A percentile compares a stretch with the other conserved stretches of the same genome.
Conservation (phyloP, 2,888 invertebrate genomes). For the Pandemis heparana region DNA sequence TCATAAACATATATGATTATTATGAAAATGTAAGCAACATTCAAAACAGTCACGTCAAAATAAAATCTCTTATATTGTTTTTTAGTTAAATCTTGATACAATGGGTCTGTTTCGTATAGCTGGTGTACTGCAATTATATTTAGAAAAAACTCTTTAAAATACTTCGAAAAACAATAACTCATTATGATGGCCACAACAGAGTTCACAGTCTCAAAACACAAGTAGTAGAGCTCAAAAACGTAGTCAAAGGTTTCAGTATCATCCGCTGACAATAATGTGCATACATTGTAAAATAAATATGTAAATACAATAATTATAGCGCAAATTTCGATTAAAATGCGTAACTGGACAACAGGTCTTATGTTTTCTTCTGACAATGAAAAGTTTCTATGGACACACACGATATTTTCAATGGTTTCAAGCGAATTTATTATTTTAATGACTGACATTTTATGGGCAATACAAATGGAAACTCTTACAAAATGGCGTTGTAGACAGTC, state of each 20-base stretch:
- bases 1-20: too few species aligned
- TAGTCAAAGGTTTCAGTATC: not conserved
- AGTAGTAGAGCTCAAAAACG: not conserved
- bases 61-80: too few species aligned
- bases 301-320: not conserved
- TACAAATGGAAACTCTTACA: not conserved
- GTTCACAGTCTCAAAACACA: not conserved
- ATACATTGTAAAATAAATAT: not conserved
- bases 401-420: not conserved
- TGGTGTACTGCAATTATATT: not conserved
- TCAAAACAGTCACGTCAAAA: too few species aligned
- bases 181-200: not conserved
- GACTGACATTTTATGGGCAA: not conserved
- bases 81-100: too few species aligned
- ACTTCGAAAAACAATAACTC: not conserved
- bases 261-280: not conserved
- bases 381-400: not conserved
- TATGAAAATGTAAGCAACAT: too few species aligned
- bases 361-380: not conserved
- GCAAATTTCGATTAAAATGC: not conserved
- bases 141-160: not conserved
- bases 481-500: not conserved
- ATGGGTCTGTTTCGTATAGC: not conserved
- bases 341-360: not conserved
- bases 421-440: not conserved